Conservation (phyloP, 2,888 invertebrate genomes). For the Heliconius aoede region DNA sequence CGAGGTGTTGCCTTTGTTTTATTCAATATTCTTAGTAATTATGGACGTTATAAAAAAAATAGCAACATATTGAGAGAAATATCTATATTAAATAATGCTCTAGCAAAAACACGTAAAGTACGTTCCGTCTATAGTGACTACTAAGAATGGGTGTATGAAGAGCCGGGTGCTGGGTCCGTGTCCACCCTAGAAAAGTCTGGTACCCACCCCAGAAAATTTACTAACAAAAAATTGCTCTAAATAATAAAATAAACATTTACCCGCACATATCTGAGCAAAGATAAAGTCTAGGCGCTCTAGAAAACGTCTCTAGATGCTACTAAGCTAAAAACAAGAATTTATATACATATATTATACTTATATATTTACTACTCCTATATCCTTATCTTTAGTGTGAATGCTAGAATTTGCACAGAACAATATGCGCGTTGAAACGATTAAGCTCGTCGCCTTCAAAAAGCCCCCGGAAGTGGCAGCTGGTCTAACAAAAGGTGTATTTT, state of each 20-base stretch:
- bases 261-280: too few relatives aligned
- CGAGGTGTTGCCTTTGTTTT: background rate
- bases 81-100: slow-evolving; percentile 2
- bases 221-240: background rate
- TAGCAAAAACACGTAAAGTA: background rate
- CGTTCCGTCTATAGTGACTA: too few relatives aligned
- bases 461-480: slow-evolving; percentile 52
- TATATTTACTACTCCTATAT: background rate
- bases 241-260: background rate
- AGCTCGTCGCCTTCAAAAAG: slow-evolving; percentile 34
- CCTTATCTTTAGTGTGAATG: background rate
- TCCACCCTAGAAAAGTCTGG: too few relatives aligned
- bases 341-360: too few relatives aligned
- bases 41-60: background rate
- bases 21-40: background rate
- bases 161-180: too few relatives aligned
- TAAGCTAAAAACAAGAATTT: too few relatives aligned
- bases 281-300: too few relatives aligned
- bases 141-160: too few relatives aligned
- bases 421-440: slow-evolving; percentile 43
- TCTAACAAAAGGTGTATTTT: slow-evolving; percentile 47
- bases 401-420: background rate
- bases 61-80: background rate
- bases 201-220: too few relatives aligned
- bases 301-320: too few relatives aligned